phyloP scores from a whole-genome alignment of 2,888 invertebrate genomes.

The Liodrosophila aerea region DNA sequence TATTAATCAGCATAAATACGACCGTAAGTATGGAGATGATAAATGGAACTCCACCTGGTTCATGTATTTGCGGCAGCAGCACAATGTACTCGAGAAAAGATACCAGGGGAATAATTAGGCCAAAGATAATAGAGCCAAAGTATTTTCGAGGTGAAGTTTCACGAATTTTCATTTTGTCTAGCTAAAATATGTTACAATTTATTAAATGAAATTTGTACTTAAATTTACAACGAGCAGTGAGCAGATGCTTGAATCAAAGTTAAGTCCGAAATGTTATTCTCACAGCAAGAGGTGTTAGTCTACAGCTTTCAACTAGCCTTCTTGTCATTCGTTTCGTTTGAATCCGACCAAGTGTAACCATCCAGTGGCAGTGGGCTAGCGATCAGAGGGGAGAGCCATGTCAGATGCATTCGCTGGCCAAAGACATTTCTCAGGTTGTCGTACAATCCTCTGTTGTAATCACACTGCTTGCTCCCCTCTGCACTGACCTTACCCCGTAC shows the following conservation, averaged over 20 bases:
- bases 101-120: conserved; percentile 72
- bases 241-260: too few relatives aligned
- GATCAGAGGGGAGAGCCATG: conserved; percentile 91
- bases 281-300: too few relatives aligned
- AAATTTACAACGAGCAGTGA: too few relatives aligned
- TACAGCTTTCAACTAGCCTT: conserved; percentile 15
- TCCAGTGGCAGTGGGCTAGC: conserved; percentile 89
- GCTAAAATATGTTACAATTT: too few relatives aligned
- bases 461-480: conserved; percentile 79
- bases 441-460: conserved; percentile 88
- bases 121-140: too few relatives aligned
- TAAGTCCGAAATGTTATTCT: too few relatives aligned
- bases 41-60: conserved; percentile 82
- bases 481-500: conserved; percentile 86
- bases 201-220: too few relatives aligned
- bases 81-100: conserved; percentile 85
- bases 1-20: background rate
- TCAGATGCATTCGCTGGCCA: conserved; percentile 90
- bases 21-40: conserved; percentile 72
- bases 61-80: conserved; percentile 87
- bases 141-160: too few relatives aligned
- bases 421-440: conserved; percentile 89
- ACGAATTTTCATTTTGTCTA: too few relatives aligned
- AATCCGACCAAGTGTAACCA: conserved; percentile 85
- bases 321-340: conserved; percentile 29